A percentile compares a stretch with the other conserved stretches of the same genome.
phyloP scores from a whole-genome alignment of 2,797 vertebrate species.

The Nannoperca obscura region DNA sequence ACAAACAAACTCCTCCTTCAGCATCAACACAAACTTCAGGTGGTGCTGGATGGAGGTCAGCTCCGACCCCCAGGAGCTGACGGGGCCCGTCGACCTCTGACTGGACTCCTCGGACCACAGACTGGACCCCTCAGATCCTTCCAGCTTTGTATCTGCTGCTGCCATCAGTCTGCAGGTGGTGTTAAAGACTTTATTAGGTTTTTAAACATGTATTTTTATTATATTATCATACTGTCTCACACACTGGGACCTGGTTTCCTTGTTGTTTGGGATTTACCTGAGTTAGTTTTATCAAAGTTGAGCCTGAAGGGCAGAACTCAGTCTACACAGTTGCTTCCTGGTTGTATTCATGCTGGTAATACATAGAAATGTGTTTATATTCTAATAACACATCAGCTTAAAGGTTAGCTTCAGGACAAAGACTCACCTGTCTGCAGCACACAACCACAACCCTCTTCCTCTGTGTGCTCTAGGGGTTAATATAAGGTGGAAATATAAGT shows the following conservation, averaged over 20 bases:
- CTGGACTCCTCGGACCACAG: slow-evolving; percentile 48
- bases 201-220: background rate
- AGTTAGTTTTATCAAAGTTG: background rate
- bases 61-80: slow-evolving; percentile 88
- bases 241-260: no score
- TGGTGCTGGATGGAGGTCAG: slow-evolving; percentile 70
- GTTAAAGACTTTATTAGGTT: background rate
- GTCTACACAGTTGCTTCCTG: no score
- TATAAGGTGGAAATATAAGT: no score
- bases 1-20: slow-evolving; percentile 91
- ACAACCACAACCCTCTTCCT: no score
- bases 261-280: background rate
- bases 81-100: slow-evolving; percentile 80
- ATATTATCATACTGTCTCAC: no score
- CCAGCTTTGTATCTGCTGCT: background rate
- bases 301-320: background rate
- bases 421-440: no score
- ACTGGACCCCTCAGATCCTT: slow-evolving; percentile 5
- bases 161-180: slow-evolving; percentile 50
- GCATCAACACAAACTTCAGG: slow-evolving; percentile 85
- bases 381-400: no score
- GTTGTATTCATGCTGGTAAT: no score
- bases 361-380: no score
- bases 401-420: no score
- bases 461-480: no score